Percentiles rank a stretch among this genome's conserved stretches.
Conservation (phyloP, 2,113 vertebrate species). For the Acanthisitta chloris region DNA sequence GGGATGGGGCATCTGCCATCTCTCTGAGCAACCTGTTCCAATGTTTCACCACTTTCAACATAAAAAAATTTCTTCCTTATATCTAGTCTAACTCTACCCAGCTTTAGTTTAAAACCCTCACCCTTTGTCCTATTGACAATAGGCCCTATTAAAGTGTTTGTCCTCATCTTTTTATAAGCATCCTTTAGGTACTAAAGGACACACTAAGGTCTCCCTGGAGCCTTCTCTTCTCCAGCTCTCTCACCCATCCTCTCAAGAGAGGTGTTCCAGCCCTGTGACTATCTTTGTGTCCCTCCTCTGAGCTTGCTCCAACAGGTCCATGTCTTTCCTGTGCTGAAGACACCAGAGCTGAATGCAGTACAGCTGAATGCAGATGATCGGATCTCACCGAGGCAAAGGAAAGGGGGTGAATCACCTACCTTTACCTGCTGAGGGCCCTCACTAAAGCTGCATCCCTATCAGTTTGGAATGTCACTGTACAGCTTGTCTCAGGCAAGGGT, state of each 20-base stretch:
- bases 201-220: no score
- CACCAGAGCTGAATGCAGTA: neutral
- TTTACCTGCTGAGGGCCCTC: neutral
- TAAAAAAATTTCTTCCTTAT: neutral
- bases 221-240: neutral
- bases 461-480: neutral
- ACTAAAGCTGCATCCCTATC: neutral
- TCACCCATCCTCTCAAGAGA: neutral
- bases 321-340: neutral
- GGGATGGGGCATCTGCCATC: neutral
- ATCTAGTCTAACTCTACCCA: neutral
- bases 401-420: neutral
- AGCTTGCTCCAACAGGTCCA: accelerated
- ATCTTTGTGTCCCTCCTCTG: neutral
- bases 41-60: neutral
- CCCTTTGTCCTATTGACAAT: neutral
- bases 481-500: neutral
- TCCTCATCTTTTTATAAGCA: neutral
- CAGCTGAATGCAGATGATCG: no score
- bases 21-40: neutral
- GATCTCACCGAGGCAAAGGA: neutral
- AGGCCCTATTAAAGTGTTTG: neutral
- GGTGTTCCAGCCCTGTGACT: neutral
- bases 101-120: neutral
- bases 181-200: neutral